These are phyloP conservation scores for Alouatta palliata DNA, from an alignment of 2,113 vertebrate species.

Conservation along the genomic window DNA sequence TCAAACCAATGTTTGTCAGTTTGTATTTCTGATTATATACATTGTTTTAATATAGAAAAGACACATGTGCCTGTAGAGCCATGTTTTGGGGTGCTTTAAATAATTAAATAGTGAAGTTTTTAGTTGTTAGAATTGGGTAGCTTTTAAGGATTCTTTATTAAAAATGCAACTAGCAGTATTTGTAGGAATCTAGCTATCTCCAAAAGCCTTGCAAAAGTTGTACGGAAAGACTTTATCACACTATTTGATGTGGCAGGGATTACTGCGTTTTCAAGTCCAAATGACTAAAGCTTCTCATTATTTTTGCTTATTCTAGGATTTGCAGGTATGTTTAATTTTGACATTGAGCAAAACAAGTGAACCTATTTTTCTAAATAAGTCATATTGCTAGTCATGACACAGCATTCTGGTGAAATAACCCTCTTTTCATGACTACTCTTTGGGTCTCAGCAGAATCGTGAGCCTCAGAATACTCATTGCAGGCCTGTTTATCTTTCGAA, in stretches of 20 bases:
- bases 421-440: accelerated
- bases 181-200: neutral
- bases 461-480: neutral
- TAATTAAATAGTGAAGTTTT: neutral
- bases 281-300: neutral
- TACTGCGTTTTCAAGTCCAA: neutral
- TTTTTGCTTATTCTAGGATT: neutral
- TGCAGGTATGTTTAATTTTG: slow-evolving; percentile 23
- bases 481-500: neutral
- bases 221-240: neutral
- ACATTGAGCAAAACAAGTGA: neutral
- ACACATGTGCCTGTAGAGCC: neutral
- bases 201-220: neutral
- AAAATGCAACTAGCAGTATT: neutral
- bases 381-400: neutral
- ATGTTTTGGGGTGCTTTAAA: neutral
- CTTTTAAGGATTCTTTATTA: slow-evolving; percentile 14
- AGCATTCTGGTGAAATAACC: neutral
- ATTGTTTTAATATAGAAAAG: neutral
- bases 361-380: neutral
- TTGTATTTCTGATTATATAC: neutral
- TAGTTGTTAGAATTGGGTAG: neutral
- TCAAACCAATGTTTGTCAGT: neutral
- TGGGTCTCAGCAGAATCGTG: neutral
- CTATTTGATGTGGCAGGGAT: neutral